phyloP scores from a whole-genome alignment of 2,797 vertebrate species.

The Pampus argenteus region DNA sequence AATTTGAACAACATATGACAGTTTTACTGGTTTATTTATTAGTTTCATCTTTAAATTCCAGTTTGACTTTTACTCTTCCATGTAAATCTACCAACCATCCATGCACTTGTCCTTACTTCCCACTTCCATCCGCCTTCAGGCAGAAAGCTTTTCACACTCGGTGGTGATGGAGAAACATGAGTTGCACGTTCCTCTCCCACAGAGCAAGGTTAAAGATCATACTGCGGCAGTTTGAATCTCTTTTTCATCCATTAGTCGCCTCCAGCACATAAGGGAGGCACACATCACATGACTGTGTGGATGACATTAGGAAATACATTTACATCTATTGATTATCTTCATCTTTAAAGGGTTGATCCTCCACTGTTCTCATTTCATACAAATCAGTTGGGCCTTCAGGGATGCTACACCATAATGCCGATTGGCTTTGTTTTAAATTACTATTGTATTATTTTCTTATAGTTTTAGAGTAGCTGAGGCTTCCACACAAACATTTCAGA shows the following conservation, averaged over 20 bases:
- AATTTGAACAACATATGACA: too few species aligned
- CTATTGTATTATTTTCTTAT: too few species aligned
- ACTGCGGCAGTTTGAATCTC: background rate
- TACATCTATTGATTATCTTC: background rate
- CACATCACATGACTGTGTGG: too few species aligned
- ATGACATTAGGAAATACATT: background rate
- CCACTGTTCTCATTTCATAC: background rate
- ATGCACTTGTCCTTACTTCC: too few species aligned
- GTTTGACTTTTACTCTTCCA: too few species aligned
- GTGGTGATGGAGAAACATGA: background rate
- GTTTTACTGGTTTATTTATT: too few species aligned
- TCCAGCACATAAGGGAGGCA: too few species aligned
- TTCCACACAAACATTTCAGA: background rate
- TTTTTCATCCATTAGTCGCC: background rate
- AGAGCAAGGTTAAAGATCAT: background rate
- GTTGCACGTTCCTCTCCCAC: background rate
- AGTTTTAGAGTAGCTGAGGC: too few species aligned
- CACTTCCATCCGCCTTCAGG: background rate
- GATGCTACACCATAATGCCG: background rate
- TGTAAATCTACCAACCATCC: background rate
- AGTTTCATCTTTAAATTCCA: too few species aligned
- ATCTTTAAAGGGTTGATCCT: background rate
- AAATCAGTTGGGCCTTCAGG: background rate
- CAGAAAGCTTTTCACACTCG: slow-evolving; percentile 9
- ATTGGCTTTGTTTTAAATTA: too few species aligned